Percentiles rank a stretch among this genome's conserved stretches.
Conservation (phyloP, 2,888 invertebrate species). For the Oegoconia quadripuncta region DNA sequence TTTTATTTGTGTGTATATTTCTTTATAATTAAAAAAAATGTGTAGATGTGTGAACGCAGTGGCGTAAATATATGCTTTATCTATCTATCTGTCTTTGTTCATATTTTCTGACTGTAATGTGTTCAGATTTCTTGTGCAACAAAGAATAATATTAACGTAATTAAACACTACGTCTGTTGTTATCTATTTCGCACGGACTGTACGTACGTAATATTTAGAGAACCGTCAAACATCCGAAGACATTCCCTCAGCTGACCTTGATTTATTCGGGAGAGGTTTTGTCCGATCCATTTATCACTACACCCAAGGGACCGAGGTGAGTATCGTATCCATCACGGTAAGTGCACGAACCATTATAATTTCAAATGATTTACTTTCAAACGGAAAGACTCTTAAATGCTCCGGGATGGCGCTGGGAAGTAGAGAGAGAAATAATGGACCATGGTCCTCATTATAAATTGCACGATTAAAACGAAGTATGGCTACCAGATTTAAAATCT, state of each 20-base stretch:
- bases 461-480: slow-evolving; percentile 41
- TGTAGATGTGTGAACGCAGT: too few species aligned
- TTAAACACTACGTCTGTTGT: too few species aligned
- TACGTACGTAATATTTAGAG: background rate
- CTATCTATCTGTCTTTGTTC: too few species aligned
- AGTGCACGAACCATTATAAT: slow-evolving; percentile 51
- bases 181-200: background rate
- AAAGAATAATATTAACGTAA: too few species aligned
- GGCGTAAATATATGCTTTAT: too few species aligned
- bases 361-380: slow-evolving; percentile 46
- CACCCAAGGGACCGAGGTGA: slow-evolving; percentile 31
- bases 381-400: slow-evolving; percentile 29
- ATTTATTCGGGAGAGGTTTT: slow-evolving; percentile 29
- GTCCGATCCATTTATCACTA: slow-evolving; percentile 49
- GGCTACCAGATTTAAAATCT: slow-evolving; percentile 33
- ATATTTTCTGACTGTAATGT: too few species aligned
- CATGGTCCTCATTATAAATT: slow-evolving; percentile 50
- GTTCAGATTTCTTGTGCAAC: too few species aligned
- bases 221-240: background rate
- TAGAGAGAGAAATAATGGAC: slow-evolving; percentile 32
- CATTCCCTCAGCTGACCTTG: slow-evolving; percentile 21
- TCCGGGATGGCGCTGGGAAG: slow-evolving; percentile 18
- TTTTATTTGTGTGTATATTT: too few species aligned
- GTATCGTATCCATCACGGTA: slow-evolving; percentile 51
- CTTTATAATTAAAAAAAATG: too few species aligned